Evolutionary conservation across 2,888 invertebrate genomes (phyloP).

Genomic region (Hydropsyche betteni): DNA sequence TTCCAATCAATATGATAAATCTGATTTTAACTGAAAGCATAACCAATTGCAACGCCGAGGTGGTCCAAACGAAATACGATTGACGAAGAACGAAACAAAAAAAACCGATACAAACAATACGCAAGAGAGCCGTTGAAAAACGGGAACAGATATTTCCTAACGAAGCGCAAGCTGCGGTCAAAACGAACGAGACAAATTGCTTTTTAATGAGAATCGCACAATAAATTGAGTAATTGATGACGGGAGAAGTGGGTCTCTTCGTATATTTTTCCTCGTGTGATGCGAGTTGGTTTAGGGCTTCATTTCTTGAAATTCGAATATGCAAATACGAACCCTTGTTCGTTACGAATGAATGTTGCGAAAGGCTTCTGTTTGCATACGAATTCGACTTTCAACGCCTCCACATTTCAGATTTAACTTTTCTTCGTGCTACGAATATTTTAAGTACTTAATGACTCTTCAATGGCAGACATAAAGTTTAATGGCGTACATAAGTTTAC

Average conservation of each 20-base stretch:
- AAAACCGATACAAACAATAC: background rate
- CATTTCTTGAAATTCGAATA: background rate
- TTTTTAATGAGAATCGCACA: slow-evolving; percentile 47
- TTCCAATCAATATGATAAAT: no score
- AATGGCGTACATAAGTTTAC: no score
- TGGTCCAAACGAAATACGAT: slow-evolving; percentile 7
- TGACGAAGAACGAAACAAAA: background rate
- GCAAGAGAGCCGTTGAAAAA: background rate
- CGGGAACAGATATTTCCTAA: slow-evolving; percentile 25
- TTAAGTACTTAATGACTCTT: no score
- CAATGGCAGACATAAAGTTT: no score
- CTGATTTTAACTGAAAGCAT: slow-evolving; percentile 5
- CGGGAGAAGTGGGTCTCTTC: slow-evolving; percentile 4
- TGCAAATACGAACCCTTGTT: no score
- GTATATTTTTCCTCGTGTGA: background rate
- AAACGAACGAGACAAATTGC: slow-evolving; percentile 42
- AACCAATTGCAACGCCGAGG: background rate
- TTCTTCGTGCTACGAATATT: no score
- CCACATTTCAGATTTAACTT: no score
- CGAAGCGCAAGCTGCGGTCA: slow-evolving; percentile 24
- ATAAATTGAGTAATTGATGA: slow-evolving; percentile 46
- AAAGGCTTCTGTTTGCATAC: no score
- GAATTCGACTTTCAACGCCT: no score
- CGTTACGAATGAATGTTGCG: no score
- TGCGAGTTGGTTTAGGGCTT: slow-evolving; percentile 15